Percentiles rank a stretch among this genome's conserved stretches.
Conservation (phyloP, 2,113 vertebrate genomes). For the Gavia stellata region DNA sequence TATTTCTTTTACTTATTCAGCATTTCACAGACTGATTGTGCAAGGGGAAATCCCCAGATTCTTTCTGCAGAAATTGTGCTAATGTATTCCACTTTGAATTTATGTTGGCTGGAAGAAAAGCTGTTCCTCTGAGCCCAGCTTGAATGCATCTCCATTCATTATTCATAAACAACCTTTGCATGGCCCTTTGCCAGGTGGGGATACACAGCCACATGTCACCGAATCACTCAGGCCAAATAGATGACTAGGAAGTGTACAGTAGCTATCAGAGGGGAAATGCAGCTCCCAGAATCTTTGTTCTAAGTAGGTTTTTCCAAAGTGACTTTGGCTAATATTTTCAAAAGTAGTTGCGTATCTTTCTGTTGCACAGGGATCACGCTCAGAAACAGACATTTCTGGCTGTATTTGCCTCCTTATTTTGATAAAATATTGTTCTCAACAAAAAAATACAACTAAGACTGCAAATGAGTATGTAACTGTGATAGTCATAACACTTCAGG, state of each 20-base stretch:
- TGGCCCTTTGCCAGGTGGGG: neutral
- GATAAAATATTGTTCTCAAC: neutral
- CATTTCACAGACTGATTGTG: neutral
- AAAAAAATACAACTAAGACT: neutral
- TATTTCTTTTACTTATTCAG: neutral
- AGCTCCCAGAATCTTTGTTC: neutral
- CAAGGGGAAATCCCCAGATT: neutral
- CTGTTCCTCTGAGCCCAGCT: neutral
- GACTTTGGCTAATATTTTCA: neutral
- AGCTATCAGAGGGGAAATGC: neutral
- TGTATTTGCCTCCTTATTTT: neutral
- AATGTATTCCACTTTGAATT: neutral
- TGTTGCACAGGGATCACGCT: neutral
- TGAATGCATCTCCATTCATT: neutral
- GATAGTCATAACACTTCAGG: accelerated
- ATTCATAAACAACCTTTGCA: neutral
- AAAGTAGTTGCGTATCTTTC: neutral
- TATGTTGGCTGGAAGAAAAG: neutral
- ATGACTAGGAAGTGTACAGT: neutral
- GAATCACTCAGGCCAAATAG: accelerated
- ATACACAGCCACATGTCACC: accelerated
- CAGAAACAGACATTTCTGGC: neutral
- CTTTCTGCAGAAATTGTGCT: neutral
- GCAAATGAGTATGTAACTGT: neutral
- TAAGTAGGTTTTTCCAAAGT: neutral